Evolutionary conservation across 2,113 vertebrate genomes (phyloP).

Genomic region (Alectura lathami): DNA sequence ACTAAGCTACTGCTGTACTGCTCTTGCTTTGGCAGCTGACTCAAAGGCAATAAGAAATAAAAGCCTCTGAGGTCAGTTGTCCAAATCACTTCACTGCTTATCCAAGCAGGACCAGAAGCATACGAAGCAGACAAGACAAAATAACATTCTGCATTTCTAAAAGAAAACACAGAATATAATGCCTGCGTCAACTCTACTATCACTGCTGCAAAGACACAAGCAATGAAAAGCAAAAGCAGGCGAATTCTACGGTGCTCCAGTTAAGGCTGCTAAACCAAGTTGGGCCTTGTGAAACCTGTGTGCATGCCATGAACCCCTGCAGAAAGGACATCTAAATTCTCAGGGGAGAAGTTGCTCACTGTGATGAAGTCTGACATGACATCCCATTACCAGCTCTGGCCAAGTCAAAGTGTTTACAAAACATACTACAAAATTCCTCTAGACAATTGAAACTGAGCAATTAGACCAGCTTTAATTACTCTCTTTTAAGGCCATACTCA

Average conservation of each 20-base stretch:
- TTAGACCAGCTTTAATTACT: slow-evolving; percentile 39
- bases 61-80: neutral
- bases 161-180: neutral
- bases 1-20: neutral
- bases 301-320: neutral
- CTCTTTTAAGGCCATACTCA: neutral
- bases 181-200: neutral
- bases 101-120: neutral
- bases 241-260: neutral
- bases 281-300: neutral
- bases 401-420: slow-evolving; percentile 41
- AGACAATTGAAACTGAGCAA: slow-evolving; percentile 7
- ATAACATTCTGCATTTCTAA: neutral
- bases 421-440: neutral
- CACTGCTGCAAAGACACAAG: neutral
- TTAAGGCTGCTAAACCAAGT: neutral
- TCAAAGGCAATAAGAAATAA: neutral
- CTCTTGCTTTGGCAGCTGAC: neutral
- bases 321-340: neutral
- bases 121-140: neutral
- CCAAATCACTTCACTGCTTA: neutral
- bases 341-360: neutral
- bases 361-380: neutral
- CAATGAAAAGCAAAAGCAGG: neutral
- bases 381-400: neutral